phyloP scores from a whole-genome alignment of 2,797 vertebrate genomes.

The Anableps anableps region DNA sequence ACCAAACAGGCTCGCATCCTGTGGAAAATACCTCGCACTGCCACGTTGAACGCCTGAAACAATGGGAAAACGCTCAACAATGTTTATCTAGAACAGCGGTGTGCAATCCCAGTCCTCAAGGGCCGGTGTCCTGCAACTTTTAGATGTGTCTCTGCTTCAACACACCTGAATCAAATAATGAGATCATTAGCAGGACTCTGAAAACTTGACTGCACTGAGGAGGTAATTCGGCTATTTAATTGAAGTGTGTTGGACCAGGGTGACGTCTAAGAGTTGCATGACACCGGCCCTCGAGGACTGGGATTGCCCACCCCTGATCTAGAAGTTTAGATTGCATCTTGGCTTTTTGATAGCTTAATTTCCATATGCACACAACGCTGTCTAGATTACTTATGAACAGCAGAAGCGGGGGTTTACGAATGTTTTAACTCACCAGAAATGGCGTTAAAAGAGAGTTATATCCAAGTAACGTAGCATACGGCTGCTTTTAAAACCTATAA shows the following conservation, averaged over 20 bases:
- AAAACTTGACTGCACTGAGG: too few species aligned
- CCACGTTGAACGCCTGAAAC: conserved; percentile 33
- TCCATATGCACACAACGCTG: neutral
- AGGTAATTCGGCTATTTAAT: too few species aligned
- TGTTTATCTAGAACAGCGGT: conserved; percentile 9
- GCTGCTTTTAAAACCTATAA: neutral
- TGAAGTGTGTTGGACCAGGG: too few species aligned
- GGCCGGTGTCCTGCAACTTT: too few species aligned
- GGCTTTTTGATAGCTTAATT: conserved; percentile 27
- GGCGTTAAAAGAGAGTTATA: neutral
- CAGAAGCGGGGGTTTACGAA: neutral
- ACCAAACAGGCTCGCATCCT: conserved; percentile 25
- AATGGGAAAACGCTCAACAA: conserved; percentile 5
- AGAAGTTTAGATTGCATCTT: too few species aligned
- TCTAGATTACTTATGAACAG: neutral
- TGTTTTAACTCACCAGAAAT: neutral
- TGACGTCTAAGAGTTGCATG: too few species aligned
- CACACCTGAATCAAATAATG: too few species aligned
- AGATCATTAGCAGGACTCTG: too few species aligned
- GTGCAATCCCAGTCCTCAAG: too few species aligned
- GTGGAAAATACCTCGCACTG: conserved; percentile 9
- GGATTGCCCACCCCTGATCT: too few species aligned
- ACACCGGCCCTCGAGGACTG: too few species aligned
- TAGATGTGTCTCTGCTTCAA: too few species aligned
- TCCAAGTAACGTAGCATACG: neutral